phyloP scores from a whole-genome alignment of 2,888 invertebrate genomes.

The Drosophila sordidula region DNA sequence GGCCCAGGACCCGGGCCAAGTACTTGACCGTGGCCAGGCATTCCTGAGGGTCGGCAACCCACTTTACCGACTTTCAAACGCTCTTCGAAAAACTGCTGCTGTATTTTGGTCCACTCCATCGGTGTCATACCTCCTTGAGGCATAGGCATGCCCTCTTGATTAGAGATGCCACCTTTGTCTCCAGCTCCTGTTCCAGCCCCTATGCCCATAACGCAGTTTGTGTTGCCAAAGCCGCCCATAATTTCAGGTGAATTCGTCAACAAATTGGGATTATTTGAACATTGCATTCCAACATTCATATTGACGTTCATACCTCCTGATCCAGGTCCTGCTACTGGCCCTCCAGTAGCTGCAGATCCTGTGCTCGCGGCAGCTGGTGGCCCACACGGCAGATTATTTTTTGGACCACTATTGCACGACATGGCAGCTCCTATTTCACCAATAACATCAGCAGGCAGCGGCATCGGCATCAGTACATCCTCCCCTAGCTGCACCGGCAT shows the following conservation, averaged over 20 bases:
- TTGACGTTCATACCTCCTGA: conserved; percentile 37
- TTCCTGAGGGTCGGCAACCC: conserved; percentile 31
- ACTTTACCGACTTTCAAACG: conserved; percentile 85
- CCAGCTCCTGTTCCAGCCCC: conserved; percentile 45
- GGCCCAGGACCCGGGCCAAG: background rate
- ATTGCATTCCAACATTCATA: conserved; percentile 40
- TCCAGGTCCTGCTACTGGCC: conserved; percentile 4
- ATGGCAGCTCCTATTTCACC: conserved; percentile 55
- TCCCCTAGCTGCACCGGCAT: conserved; percentile 76
- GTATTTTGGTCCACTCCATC: conserved; percentile 96
- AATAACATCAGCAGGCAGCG: conserved; percentile 62
- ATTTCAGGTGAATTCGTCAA: conserved; percentile 65
- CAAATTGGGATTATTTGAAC: conserved; percentile 43
- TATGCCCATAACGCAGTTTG: conserved; percentile 50
- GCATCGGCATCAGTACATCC: conserved; percentile 59
- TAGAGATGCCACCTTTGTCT: conserved; percentile 43
- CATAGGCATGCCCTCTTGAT: conserved; percentile 42
- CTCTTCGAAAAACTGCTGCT: conserved; percentile 93
- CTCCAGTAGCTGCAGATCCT: background rate
- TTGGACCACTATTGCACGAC: conserved; percentile 52
- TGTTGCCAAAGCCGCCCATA: conserved; percentile 49
- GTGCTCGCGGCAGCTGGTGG: conserved; percentile 1
- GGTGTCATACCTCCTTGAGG: conserved; percentile 86
- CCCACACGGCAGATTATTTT: conserved; percentile 53
- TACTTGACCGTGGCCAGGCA: conserved; percentile 44